phyloP scores from a whole-genome alignment of 2,888 invertebrate species.

The Nemotelus nigrinus region DNA sequence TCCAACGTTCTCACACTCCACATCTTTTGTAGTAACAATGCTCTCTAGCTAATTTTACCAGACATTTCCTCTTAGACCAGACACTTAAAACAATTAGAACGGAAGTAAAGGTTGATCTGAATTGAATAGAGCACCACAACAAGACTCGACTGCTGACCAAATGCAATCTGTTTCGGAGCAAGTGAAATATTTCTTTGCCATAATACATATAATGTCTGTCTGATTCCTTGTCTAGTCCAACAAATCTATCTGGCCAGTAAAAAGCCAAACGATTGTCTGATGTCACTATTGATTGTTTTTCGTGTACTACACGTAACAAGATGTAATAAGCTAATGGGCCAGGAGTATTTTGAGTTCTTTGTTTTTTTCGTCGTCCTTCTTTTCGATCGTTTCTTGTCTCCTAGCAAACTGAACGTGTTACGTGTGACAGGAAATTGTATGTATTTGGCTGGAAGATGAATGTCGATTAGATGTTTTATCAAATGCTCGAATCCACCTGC shows the following conservation, averaged over 20 bases:
- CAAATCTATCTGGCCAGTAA: too few relatives aligned
- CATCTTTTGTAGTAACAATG: too few relatives aligned
- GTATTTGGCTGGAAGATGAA: too few relatives aligned
- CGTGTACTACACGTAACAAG: slow-evolving; percentile 7
- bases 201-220: slow-evolving; percentile 4
- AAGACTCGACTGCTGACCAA: background rate
- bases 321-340: slow-evolving; percentile 33
- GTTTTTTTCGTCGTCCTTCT: background rate
- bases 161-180: background rate
- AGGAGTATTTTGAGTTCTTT: background rate
- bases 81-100: slow-evolving; percentile 17
- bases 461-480: too few relatives aligned
- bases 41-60: too few relatives aligned
- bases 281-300: slow-evolving; percentile 16
- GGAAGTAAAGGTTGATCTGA: background rate
- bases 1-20: too few relatives aligned
- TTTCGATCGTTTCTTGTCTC: too few relatives aligned
- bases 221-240: background rate
- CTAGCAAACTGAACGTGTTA: too few relatives aligned
- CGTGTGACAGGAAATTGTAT: too few relatives aligned
- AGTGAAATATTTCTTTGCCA: slow-evolving; percentile 29
- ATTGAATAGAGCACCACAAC: background rate
- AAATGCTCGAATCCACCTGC: too few relatives aligned
- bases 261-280: background rate
- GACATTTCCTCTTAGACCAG: background rate